Base-by-base conservation (phyloP, 2,113 vertebrate genomes). In the Corapipo altera region DNA sequence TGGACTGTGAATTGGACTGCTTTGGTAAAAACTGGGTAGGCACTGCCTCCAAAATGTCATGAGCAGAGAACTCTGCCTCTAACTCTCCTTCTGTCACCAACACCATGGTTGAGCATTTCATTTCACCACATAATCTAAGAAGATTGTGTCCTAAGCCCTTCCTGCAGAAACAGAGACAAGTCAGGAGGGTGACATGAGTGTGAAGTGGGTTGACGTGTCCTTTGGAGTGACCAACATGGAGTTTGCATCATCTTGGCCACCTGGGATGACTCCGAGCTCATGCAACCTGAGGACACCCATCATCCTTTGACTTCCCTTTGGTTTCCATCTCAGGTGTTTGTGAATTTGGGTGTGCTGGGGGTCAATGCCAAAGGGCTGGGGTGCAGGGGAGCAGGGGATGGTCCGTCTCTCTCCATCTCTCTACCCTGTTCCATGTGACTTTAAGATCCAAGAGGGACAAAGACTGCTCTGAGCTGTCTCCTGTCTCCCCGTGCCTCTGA, bases 251-350 rank as follows among this genome's bases (percentile, higher is more conserved):
- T 27, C 46, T 61, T 39, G 84, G 76, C 33, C 2, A 5, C 4
- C 67, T 44, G 43, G 28, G 8, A 33, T 71, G 37, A 33, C n/a
- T 49, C 2, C 0, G 4, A 48, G n/a, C 49, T 79, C 7, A 0
- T 24, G 5, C 51, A 15, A 64, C 37, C 55, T 37, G 73, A 58
- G 59, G 59, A 46, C 46, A 66, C 28, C 43, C 39, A 15, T 37
- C 33, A 23, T 30, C 44, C 49, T 88, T 73, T 49, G n/a, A 11
- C 24, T 49, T 76, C 24, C 28, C 19, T 20, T 52, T 15, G 32
- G 35, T 30, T 69, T 43, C 26, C 66, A 83, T 18, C 30, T 69
- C 66, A 73, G 58, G 30, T 27, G 11, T 35, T 67, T 51, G 21
- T 76, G 73, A 57, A 51, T 35, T 37, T 0, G 3, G 11, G 28